Evolutionary conservation across 2,113 vertebrate species (phyloP), one percentile per base, ranked within the genome.

Genomic region (Heterotis niloticus): DNA sequence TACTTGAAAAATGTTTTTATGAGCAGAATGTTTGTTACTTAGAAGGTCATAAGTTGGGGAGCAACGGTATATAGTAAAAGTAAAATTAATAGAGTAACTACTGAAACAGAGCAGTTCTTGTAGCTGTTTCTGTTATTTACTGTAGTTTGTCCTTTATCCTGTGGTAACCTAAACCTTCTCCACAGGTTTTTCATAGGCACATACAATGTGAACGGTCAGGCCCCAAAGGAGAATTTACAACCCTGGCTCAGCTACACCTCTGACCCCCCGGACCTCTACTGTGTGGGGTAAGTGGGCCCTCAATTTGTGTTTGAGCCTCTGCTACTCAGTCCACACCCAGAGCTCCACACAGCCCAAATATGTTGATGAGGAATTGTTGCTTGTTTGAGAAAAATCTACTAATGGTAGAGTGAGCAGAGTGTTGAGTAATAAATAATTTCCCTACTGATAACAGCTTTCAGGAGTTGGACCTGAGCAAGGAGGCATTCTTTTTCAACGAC

Each of bases 401-500:
- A 12, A 23, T 23, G 18, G 18, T 4, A 14, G 24, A 44, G 17
- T 34, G 57, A 56, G 13, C 57, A 17, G 18, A 17, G 26, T 51
- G 26, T 4, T n/a, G 0, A 4, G 16, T 44, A 4, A 14, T 4
- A 14, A 62, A 17, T 14, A 51, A 83, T 87, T 84, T 88, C 81
- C 86, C 0, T 80, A 79, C 20, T 72, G 26, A 62, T 29, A 24
- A 71, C 71, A 99, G 98, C 73, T 99, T 99, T 86, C 98, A 99
- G 91, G 98, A 99, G 83, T 94, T 99, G 34, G 98, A 99, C 87
- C 93, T 99, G 82, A 99, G 96, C 86, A 98, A 98, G 86, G 98
- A 99, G 89, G 96, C 96, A 71, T 98, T 98, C 88, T 94, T 99
- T 88, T 99, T 99, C 88, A 95, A 93, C 72, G 97, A 99, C 85